A percentile compares a stretch with the other conserved stretches of the same genome.
phyloP scores from a whole-genome alignment of 2,797 vertebrate genomes.

The Peromyscus melanophrys region DNA sequence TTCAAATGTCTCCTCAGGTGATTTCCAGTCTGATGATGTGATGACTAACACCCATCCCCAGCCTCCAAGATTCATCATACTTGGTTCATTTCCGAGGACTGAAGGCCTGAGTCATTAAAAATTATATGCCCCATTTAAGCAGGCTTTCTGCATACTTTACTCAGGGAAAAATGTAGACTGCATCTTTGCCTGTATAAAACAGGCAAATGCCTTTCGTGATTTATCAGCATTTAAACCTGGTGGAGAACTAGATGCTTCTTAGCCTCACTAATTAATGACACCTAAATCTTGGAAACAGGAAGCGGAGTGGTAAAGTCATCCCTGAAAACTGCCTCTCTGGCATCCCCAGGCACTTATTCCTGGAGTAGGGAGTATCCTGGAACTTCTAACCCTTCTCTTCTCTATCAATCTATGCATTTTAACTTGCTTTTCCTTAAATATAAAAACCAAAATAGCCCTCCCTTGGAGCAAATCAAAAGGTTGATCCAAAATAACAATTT shows the following conservation, averaged over 20 bases:
- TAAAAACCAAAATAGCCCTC: neutral
- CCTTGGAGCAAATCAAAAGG: neutral
- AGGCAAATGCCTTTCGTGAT: constrained; percentile 79
- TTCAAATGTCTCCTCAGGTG: constrained; percentile 81
- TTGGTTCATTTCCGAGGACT: constrained; percentile 89
- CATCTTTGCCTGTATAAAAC: constrained; percentile 84
- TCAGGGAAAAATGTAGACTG: constrained; percentile 86
- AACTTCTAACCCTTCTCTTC: constrained; percentile 36
- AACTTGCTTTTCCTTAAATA: constrained; percentile 42
- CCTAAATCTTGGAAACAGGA: constrained; percentile 63
- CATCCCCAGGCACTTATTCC: neutral
- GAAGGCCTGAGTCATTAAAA: constrained; percentile 90
- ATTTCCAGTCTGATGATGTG: constrained; percentile 78
- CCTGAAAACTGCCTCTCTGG: neutral
- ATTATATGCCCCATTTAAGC: constrained; percentile 91
- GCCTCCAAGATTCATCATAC: constrained; percentile 88
- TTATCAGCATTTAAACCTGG: constrained; percentile 83
- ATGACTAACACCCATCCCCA: constrained; percentile 84
- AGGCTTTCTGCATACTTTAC: constrained; percentile 90
- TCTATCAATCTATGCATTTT: constrained; percentile 20
- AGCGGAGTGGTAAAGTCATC: neutral
- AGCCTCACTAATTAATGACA: neutral
- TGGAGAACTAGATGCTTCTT: constrained; percentile 62
- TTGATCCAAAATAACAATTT: constrained; percentile 38
- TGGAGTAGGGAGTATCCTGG: neutral